Conservation (phyloP, 2,113 vertebrate genomes). For the Pelusios castaneus region DNA sequence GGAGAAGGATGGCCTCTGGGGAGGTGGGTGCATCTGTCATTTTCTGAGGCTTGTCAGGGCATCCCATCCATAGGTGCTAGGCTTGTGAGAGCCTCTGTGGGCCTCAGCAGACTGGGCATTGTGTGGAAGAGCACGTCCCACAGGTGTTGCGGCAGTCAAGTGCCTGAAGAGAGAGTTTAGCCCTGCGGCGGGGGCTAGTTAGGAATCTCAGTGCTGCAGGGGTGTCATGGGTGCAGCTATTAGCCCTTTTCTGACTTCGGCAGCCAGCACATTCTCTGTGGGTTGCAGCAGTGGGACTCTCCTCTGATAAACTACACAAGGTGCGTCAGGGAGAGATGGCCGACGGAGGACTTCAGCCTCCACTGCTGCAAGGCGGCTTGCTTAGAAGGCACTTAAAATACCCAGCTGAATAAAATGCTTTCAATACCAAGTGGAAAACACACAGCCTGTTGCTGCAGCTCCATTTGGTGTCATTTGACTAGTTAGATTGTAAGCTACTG, state of each 20-base stretch:
- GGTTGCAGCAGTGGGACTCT: neutral
- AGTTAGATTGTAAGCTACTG: neutral
- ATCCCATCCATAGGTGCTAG: neutral
- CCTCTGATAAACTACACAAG: neutral
- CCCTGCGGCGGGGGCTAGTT: neutral
- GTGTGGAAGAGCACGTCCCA: neutral
- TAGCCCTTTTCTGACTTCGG: neutral
- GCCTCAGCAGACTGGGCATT: neutral
- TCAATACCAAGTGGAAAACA: neutral
- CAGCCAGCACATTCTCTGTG: neutral
- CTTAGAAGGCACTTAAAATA: neutral
- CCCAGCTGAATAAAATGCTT: neutral
- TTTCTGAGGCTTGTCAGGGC: neutral
- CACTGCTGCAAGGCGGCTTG: neutral
- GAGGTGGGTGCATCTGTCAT: neutral
- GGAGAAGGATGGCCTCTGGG: neutral
- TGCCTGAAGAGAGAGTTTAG: neutral
- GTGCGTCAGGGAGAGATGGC: neutral
- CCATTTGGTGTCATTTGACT: neutral
- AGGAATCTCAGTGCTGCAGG: neutral
- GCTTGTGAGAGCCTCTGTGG: neutral
- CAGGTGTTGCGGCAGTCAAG: neutral
- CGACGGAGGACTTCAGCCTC: neutral
- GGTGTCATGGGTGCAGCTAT: neutral
- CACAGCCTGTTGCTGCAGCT: neutral